Base-by-base conservation (phyloP, 1,140 invertebrate genomes). In the Drosophila parvula region DNA sequence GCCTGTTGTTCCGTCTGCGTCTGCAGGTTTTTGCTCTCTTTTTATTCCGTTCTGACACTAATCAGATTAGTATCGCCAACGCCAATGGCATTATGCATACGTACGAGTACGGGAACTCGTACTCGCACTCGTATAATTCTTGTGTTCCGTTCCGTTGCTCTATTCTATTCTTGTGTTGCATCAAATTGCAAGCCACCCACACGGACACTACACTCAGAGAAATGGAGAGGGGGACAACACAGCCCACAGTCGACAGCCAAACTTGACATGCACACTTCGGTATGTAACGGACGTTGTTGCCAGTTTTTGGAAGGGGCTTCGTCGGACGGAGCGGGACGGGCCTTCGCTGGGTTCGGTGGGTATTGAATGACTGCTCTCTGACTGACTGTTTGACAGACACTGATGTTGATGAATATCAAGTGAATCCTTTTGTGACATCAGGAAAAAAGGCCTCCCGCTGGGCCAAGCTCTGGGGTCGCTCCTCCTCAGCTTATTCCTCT, bases 351-450 rank as follows among this genome's bases (percentile, higher is more conserved):
- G 28, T 51, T 62, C 22, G 69, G 69, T 79, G 78, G 57, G 83
- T 80, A 89, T 84, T 83, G 83, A 85, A 86, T 84, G 81, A 85
- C 76, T 79, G 82, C 69, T 68, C 61, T 60, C 70, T 76, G 82
- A 69, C 79, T 79, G 83, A 82, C 85, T 84, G 80, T 81, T 89
- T 82, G 88, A 84, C 89, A 89, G 89, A 81, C 90, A 90, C 89
- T 91, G 89, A 91, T 91, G 89, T 91, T 91, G 90, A 91, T 91
- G 90, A 90, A 91, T 91, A 91, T 91, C 90, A 91, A 91, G 90
- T 91, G 90, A 91, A 91, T 91, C 90, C 90, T 91, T 91, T 91
- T 91, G 90, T 91, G 90, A 91, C 89, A 91, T 90, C 89, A 78
- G 69, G 69, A 74, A 82, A 81, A 86, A 81, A 69, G 83, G 79